Evolutionary conservation across 2,888 invertebrate species (phyloP).

Genomic region (Meloe dianella): DNA sequence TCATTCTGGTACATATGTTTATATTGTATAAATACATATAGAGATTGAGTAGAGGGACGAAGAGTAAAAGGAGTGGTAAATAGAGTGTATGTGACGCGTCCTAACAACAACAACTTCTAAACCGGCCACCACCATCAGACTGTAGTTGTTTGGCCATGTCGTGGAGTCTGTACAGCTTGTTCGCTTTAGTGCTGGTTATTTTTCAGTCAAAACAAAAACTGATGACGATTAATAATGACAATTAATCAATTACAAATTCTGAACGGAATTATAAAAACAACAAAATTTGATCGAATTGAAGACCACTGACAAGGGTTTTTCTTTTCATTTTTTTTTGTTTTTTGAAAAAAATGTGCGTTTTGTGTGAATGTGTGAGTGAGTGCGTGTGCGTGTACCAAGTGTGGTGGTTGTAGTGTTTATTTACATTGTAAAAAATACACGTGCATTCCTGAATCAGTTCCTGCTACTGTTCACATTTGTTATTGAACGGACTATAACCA

Average conservation of each 20-base stretch:
- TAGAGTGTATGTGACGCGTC: conserved; percentile 8
- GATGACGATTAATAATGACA: too few species aligned
- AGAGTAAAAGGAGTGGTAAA: conserved; percentile 4
- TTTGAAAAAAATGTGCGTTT: too few species aligned
- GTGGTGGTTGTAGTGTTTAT: too few species aligned
- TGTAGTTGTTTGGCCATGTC: conserved; percentile 2
- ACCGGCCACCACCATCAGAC: conserved; percentile 1
- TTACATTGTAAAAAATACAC: background rate
- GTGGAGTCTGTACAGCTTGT: background rate
- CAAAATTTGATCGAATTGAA: too few species aligned
- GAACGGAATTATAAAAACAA: too few species aligned
- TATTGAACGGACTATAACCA: background rate
- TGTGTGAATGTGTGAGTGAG: background rate
- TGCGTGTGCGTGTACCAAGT: background rate
- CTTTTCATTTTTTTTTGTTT: too few species aligned
- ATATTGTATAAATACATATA: background rate
- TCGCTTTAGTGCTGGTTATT: background rate
- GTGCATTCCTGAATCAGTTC: background rate
- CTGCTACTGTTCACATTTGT: background rate
- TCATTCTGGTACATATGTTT: background rate
- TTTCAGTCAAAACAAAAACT: too few species aligned
- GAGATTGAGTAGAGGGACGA: background rate
- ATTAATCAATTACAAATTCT: too few species aligned
- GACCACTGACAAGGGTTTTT: too few species aligned
- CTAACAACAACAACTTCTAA: conserved; percentile 9